Conservation (phyloP, 2,888 invertebrate genomes). For the Caenorhabditis sulstoni region DNA sequence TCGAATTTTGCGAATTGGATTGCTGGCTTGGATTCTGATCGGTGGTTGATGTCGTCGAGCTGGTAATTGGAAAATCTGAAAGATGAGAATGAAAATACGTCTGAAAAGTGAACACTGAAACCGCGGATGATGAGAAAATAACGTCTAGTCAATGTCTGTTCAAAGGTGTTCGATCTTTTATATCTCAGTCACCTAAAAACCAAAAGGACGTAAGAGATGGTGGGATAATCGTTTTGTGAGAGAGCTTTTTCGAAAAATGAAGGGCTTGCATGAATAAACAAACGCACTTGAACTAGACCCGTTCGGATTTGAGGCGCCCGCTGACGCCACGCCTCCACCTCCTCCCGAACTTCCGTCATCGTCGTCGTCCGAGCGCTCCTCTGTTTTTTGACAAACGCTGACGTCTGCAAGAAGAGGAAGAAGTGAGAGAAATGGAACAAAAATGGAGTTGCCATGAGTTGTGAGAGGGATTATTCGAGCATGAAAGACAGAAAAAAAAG, state of each 20-base stretch:
- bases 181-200: not conserved
- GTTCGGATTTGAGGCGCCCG: slow-evolving; percentile 59
- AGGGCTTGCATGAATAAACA: not conserved
- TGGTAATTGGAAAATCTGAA: slow-evolving; percentile 59
- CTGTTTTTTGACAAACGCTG: slow-evolving; percentile 64
- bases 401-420: slow-evolving; percentile 53
- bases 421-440: not conserved
- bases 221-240: slow-evolving; percentile 9
- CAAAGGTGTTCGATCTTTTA: slow-evolving; percentile 8
- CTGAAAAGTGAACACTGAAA: no score
- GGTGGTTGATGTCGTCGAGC: slow-evolving; percentile 16
- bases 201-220: no score
- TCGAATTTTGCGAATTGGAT: slow-evolving; percentile 29
- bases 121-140: no score
- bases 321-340: slow-evolving; percentile 43
- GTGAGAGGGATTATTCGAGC: slow-evolving; percentile 1
- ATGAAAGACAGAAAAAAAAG: not conserved
- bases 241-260: slow-evolving; percentile 32
- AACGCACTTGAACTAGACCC: slow-evolving; percentile 63
- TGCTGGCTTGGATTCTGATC: slow-evolving; percentile 24
- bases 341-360: slow-evolving; percentile 54
- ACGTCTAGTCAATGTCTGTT: no score
- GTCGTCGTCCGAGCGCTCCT: slow-evolving; percentile 64
- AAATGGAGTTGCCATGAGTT: no score
- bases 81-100: no score